A percentile compares a stretch with the other conserved stretches of the same genome.
These are phyloP conservation scores for Pasiphila rectangulata DNA, from an alignment of 2,888 invertebrate species.

Conservation along the genomic window DNA sequence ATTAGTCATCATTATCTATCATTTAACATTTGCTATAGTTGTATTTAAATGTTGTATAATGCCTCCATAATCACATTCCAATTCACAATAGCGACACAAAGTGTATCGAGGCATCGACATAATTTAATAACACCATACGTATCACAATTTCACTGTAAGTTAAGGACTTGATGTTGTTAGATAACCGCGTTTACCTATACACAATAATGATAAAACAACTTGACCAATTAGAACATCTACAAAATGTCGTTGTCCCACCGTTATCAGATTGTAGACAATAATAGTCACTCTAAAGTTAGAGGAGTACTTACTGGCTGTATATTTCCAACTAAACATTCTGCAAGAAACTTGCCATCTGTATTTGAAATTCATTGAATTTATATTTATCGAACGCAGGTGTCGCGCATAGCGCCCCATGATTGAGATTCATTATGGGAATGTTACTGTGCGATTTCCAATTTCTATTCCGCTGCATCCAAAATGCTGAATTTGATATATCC, in stretches of 20 bases:
- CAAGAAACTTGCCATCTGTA: constrained; percentile 13
- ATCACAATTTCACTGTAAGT: no score
- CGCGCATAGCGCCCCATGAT: constrained; percentile 25
- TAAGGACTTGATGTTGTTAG: neutral
- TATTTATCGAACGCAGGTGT: constrained; percentile 32
- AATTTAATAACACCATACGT: no score
- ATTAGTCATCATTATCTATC: no score
- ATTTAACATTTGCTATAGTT: neutral
- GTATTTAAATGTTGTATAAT: neutral
- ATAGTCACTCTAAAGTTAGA: neutral
- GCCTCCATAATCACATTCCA: neutral
- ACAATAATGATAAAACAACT: neutral
- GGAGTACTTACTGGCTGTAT: constrained; percentile 3
- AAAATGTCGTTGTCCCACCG: constrained; percentile 3
- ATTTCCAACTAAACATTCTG: constrained; percentile 14
- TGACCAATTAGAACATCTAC: no score
- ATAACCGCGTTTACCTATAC: neutral
- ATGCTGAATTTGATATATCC: constrained; percentile 14
- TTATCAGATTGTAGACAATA: constrained; percentile 6
- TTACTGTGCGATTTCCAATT: constrained; percentile 23
- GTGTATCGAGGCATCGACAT: neutral
- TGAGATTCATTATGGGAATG: constrained; percentile 27
- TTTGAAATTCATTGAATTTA: constrained; percentile 31
- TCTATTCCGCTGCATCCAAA: constrained; percentile 25
- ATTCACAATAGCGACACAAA: neutral